Base-by-base conservation (phyloP, 1,140 invertebrate species). In the Penaeus chinensis region DNA sequence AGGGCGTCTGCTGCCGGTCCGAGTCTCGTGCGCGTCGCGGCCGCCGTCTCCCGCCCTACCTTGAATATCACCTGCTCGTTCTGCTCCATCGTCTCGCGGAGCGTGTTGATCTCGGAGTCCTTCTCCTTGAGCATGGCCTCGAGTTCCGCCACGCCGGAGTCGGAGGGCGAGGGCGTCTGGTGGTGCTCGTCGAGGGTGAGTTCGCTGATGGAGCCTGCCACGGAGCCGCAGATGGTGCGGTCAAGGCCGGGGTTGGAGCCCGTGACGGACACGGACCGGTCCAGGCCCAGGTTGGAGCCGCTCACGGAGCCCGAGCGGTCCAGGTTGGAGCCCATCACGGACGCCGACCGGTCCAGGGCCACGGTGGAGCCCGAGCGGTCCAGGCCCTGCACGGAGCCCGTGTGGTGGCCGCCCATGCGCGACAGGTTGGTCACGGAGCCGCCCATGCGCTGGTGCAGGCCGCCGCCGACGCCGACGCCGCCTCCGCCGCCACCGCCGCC, bases 141-240 rank as follows among this genome's bases (percentile, higher is more conserved):
- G 88, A 96, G 93, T 91, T 97, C 96, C 1, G 95, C 95, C 10
- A 96, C 95, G 27, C 96, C 95, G 27, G 95, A 96, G 92, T 97
- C 96, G 42, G 95, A 96, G 1, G 96, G 96, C 7, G 96, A 96
- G 2, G 96, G 96, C 42, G 96, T 96, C 82, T 96, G 92, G 71
- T 93, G 92, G 24, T 90, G 86, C 19, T 89, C 88, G 63, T 90
- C 90, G 11, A 89, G 80, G 24, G 82, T 85, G 20, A 90, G 81
- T 47, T 90, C 87, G 54, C 85, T 87, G 32, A 88, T 69, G 16
- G 84, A 89, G 4, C 89, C 86, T 10, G 85, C 78, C 47, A 91
- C 84, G 47, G 87, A 89, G 18, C 82, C 85, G 54, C 82, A 65
- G 42, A 89, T 81, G 47, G 76, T 78, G 0, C 90, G 81, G 71